Conservation (phyloP, 2,113 vertebrate species). For the Glaucomys volans region DNA sequence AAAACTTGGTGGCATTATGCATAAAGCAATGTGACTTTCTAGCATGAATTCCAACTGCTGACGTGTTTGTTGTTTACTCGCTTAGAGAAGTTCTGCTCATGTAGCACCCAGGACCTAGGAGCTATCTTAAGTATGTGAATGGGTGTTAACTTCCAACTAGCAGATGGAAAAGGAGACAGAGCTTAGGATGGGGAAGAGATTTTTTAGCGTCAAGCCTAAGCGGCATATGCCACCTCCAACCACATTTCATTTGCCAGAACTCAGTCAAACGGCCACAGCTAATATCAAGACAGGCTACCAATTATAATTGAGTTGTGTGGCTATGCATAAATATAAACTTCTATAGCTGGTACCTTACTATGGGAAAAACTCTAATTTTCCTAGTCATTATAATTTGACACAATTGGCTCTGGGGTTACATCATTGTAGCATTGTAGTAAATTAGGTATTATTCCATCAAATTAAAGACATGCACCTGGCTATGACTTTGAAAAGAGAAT, state of each 20-base stretch:
- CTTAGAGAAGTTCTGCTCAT: neutral
- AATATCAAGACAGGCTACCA: neutral
- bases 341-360: neutral
- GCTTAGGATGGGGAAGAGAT: neutral
- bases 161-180: neutral
- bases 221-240: neutral
- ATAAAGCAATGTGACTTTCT: neutral
- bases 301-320: slow-evolving; percentile 44
- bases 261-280: neutral
- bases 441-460: slow-evolving; percentile 60
- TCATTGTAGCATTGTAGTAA: slow-evolving; percentile 25
- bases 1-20: neutral
- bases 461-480: slow-evolving; percentile 42
- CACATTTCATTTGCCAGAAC: slow-evolving; percentile 1
- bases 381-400: slow-evolving; percentile 62
- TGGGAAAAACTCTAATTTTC: slow-evolving; percentile 63
- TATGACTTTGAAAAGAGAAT: slow-evolving; percentile 63
- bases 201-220: neutral
- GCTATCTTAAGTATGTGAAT: neutral
- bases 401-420: slow-evolving; percentile 36
- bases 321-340: slow-evolving; percentile 39
- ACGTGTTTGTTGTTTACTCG: neutral
- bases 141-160: neutral
- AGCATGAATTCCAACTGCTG: neutral
- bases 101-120: neutral